Evolutionary conservation across 2,888 invertebrate species (phyloP).

Genomic region (Metalampra italica): DNA sequence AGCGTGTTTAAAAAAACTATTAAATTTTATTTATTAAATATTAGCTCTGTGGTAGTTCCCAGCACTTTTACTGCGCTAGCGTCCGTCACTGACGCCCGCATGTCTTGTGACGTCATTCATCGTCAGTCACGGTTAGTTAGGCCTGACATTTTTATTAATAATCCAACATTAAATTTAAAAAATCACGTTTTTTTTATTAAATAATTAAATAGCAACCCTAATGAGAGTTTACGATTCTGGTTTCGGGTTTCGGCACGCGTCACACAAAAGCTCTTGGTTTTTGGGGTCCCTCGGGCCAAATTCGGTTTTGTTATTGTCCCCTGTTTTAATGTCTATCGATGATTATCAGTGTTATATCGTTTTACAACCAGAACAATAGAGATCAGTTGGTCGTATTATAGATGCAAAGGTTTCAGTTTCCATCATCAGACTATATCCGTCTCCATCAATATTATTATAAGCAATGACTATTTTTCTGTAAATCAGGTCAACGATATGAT

Average conservation of each 20-base stretch:
- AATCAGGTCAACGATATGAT: no score
- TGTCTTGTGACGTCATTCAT: slow-evolving; percentile 1
- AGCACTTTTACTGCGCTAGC: not conserved
- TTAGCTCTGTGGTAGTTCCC: no score
- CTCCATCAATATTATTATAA: no score
- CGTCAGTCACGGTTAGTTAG: slow-evolving; percentile 13
- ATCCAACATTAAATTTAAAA: slow-evolving; percentile 15
- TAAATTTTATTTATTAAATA: no score
- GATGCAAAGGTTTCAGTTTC: slow-evolving; percentile 5
- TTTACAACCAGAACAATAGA: slow-evolving; percentile 46
- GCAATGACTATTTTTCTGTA: no score
- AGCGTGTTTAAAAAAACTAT: no score
- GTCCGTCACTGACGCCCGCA: slow-evolving; percentile 8
- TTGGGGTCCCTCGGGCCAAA: slow-evolving; percentile 39
- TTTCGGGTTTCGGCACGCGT: slow-evolving; percentile 63
- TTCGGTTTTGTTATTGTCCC: slow-evolving; percentile 43
- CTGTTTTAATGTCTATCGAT: slow-evolving; percentile 50
- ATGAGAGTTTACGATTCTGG: slow-evolving; percentile 47
- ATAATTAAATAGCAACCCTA: slow-evolving; percentile 51
- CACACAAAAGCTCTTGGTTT: slow-evolving; percentile 43
- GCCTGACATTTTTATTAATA: slow-evolving; percentile 36
- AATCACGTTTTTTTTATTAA: slow-evolving; percentile 30
- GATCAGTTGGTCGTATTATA: slow-evolving; percentile 1
- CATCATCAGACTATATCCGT: no score
- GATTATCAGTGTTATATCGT: slow-evolving; percentile 56